These are phyloP conservation scores for Penelope pileata DNA, from an alignment of 2,113 vertebrate genomes.

Conservation along the genomic window DNA sequence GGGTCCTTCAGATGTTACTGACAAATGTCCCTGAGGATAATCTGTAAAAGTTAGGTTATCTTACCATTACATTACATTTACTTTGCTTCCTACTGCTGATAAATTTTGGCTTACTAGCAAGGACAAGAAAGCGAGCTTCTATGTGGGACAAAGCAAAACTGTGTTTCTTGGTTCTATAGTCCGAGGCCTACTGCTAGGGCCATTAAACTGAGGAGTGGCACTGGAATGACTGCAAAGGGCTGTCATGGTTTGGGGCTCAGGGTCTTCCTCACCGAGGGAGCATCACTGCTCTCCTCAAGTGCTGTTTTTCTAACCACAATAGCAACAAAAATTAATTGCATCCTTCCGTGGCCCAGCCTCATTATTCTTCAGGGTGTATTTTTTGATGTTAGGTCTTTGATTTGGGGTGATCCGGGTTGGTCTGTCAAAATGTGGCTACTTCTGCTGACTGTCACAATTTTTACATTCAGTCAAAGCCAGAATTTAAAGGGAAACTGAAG, in stretches of 20 bases:
- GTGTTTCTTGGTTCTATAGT: not conserved
- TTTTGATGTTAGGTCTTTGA: constrained; percentile 9
- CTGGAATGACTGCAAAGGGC: not conserved
- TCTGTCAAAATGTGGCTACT: not conserved
- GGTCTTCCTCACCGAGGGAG: not conserved
- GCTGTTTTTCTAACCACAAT: not conserved
- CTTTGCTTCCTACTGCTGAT: not conserved
- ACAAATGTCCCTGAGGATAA: not conserved
- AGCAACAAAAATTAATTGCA: not conserved
- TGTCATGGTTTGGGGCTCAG: not conserved
- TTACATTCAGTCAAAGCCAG: not conserved
- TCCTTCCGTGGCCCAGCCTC: not conserved
- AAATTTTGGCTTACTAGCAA: not conserved
- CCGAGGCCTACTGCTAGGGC: not conserved
- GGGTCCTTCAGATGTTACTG: not conserved
- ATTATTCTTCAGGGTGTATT: not conserved
- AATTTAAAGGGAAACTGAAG: not conserved
- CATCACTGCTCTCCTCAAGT: not conserved
- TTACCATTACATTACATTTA: not conserved
- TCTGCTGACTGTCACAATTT: not conserved
- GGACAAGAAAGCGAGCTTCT: not conserved
- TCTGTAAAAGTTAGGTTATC: not conserved
- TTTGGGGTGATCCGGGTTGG: not conserved
- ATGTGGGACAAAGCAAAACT: not conserved
- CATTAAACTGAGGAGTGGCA: not conserved